A percentile compares a stretch with the other conserved stretches of the same genome.
Evolutionary conservation across 2,797 vertebrate species (phyloP).

Genomic region (Leptoclinus maculatus): DNA sequence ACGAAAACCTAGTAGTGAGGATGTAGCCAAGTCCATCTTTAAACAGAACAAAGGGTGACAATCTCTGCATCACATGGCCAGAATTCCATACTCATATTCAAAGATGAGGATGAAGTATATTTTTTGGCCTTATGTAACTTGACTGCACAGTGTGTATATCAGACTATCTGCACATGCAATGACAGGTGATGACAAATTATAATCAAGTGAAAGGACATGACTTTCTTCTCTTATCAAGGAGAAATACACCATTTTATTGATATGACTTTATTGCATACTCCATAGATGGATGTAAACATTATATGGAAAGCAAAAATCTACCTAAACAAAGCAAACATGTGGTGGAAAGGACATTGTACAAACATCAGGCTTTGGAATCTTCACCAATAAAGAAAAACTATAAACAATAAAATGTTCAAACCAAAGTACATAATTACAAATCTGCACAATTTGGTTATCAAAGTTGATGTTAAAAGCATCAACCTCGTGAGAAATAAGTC

Average conservation of each 20-base stretch:
- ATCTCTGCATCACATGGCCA: not conserved
- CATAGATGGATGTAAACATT: slow-evolving; percentile 76
- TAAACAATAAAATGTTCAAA: slow-evolving; percentile 83
- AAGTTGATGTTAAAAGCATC: slow-evolving; percentile 75
- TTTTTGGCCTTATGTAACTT: not conserved
- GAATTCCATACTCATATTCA: not conserved
- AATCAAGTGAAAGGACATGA: not conserved
- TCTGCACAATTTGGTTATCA: slow-evolving; percentile 86
- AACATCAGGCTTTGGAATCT: slow-evolving; percentile 70
- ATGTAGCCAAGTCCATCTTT: not conserved
- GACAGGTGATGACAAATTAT: slow-evolving; percentile 1
- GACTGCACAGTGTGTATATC: not conserved
- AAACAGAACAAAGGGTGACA: not conserved
- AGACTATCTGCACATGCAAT: not conserved
- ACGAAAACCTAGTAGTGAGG: not conserved
- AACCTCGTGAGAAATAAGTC: slow-evolving; percentile 31
- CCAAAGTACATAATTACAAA: slow-evolving; percentile 91
- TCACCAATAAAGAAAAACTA: slow-evolving; percentile 64
- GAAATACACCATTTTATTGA: slow-evolving; percentile 46
- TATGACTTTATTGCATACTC: slow-evolving; percentile 84
- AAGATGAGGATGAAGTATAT: not conserved
- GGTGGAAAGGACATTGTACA: slow-evolving; percentile 69
- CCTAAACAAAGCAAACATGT: slow-evolving; percentile 81
- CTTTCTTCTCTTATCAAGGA: not conserved
- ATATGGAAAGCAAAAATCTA: slow-evolving; percentile 63